Evolutionary conservation across 1,140 invertebrate species (phyloP), one percentile per base, ranked within the genome.

Genomic region (Procambarus virginalis): DNA sequence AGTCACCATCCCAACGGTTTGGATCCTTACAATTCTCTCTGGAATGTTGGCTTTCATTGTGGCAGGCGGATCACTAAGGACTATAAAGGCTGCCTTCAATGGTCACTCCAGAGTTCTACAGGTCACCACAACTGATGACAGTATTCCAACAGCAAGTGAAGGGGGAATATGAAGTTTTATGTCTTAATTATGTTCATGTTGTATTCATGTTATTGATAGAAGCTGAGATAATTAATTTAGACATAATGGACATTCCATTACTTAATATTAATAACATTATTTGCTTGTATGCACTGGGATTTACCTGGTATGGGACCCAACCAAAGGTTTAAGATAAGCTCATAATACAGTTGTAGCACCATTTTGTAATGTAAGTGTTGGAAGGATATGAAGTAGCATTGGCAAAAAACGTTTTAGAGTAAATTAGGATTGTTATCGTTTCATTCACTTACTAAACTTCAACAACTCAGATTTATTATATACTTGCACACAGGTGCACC

Each of bases 11-110:
- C 97, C 96, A 34, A 94, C 98, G 60, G 93, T 97, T 91, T 92
- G 91, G 91, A 78, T 95, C 60, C 94, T 98, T 68, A 94, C 97
- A 55, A 86, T 96, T 2, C 93, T 96, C 3, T 97, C 96, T 70
- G 95, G 94, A 1, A 93, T 95, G 0, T 93, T 97, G 85, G 97
- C 97, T 2, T 98, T 97, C 92, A 95, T 94, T 93, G 95, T 96
- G 88, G 97, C 96, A 1, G 97, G 97, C 20, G 97, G 97, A 14
- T 93, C 93, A 68, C 88, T 48, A 58, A 84, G 76, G 46, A 90
- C 91, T 55, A 76, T 92, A 5, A n/a, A 48, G 48, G 84, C 84
- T 79, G 88, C 91, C 75, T 14, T 92, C 64, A 75, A 64, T 51
- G 58, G 80, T 2, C 75, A 60, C 55, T 51, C 88, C 9, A 58